These are phyloP conservation scores for Achroia grisella DNA, from an alignment of 1,140 invertebrate species.

Conservation along the genomic window DNA sequence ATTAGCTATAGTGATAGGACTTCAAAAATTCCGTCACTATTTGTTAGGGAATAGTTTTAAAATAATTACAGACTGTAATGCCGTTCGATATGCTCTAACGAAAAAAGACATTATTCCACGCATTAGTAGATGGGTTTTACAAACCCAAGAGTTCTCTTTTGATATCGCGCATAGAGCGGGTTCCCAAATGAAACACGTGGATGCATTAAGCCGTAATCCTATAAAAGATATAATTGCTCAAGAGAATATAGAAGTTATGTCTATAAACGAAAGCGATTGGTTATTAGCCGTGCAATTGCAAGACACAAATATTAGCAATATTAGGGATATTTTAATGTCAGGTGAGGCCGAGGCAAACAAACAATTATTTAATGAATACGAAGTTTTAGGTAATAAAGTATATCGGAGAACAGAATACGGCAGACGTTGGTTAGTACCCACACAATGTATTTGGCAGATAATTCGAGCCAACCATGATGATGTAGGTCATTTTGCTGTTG, in stretches of 20 bases:
- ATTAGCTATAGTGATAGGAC: slow-evolving; percentile 25
- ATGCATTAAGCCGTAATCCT: slow-evolving; percentile 43
- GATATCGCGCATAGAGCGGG: slow-evolving; percentile 22
- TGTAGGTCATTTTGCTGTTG: slow-evolving; percentile 4
- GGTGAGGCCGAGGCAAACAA: slow-evolving; percentile 10
- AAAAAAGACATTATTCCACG: slow-evolving; percentile 25
- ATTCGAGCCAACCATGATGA: slow-evolving; percentile 4
- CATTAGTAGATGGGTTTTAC: too few species aligned
- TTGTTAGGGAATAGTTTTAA: slow-evolving; percentile 14
- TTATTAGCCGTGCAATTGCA: slow-evolving; percentile 28
- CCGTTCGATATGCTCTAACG: slow-evolving; percentile 16
- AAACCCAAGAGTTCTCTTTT: too few species aligned
- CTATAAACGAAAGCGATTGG: slow-evolving; percentile 22
- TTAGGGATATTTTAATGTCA: slow-evolving; percentile 13
- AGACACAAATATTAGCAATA: slow-evolving; percentile 19
- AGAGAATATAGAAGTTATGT: slow-evolving; percentile 5
- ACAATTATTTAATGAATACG: slow-evolving; percentile 16
- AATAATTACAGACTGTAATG: slow-evolving; percentile 29
- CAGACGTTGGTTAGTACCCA: slow-evolving; percentile 18
- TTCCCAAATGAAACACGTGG: slow-evolving; percentile 38
- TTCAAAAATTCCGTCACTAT: slow-evolving; percentile 28
- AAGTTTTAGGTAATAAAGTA: slow-evolving; percentile 17
- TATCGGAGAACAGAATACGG: slow-evolving; percentile 17
- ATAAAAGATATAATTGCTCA: background rate
- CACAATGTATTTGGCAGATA: slow-evolving; percentile 4